phyloP scores from a whole-genome alignment of 2,888 invertebrate genomes.

The Lamellibrachia columna region DNA sequence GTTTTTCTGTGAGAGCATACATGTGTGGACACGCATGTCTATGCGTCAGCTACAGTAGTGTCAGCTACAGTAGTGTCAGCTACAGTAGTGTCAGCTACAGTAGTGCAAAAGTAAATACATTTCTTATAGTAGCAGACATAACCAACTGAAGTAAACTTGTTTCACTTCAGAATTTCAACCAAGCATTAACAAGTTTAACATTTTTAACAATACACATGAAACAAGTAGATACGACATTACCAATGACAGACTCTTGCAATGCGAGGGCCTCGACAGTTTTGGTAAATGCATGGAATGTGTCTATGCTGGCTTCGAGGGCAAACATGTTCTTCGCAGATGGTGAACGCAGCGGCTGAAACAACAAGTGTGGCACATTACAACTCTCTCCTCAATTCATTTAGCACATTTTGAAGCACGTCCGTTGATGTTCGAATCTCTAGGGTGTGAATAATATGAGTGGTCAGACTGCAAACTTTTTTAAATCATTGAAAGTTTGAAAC shows the following conservation, averaged over 20 bases:
- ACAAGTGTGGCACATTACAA: too few species aligned
- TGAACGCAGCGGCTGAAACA: neutral
- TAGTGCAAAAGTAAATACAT: neutral
- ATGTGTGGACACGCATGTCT: neutral
- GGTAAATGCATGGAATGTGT: slow-evolving; percentile 53
- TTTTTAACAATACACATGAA: neutral
- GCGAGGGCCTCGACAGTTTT: slow-evolving; percentile 64
- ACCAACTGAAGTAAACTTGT: neutral
- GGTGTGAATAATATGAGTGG: too few species aligned
- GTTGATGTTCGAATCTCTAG: too few species aligned
- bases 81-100: too few species aligned
- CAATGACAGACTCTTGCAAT: slow-evolving; percentile 66
- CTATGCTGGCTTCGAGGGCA: slow-evolving; percentile 26
- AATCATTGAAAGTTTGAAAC: too few species aligned
- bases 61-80: too few species aligned
- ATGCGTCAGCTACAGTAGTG: neutral
- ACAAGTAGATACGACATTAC: slow-evolving; percentile 43
- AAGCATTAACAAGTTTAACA: neutral
- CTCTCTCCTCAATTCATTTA: too few species aligned
- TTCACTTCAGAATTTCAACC: neutral
- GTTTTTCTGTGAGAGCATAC: neutral
- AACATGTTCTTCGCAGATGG: neutral
- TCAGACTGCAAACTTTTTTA: too few species aligned
- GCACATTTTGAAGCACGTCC: too few species aligned
- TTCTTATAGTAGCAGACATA: neutral